phyloP scores from a whole-genome alignment of 2,888 invertebrate genomes.

The Drosophila flavopinicola region DNA sequence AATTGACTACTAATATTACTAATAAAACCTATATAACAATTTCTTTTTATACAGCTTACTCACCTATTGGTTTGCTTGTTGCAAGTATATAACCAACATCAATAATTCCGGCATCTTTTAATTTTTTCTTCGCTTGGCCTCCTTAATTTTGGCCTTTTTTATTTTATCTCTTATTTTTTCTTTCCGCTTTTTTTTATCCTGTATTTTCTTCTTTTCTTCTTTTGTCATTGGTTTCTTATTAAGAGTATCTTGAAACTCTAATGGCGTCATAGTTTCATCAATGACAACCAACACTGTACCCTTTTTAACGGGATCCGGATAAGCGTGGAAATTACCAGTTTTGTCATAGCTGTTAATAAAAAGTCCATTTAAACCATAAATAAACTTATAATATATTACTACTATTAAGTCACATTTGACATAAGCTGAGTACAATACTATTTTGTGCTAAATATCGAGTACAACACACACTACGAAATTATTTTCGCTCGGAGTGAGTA shows the following conservation, averaged over 20 bases:
- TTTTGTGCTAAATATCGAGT: no score
- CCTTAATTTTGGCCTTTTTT: conserved; percentile 64
- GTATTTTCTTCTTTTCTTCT: conserved; percentile 80
- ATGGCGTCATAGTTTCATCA: conserved; percentile 84
- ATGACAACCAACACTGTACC: conserved; percentile 85
- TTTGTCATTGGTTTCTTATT: conserved; percentile 71
- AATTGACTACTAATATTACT: not conserved
- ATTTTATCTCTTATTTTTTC: conserved; percentile 71
- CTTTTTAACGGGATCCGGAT: conserved; percentile 85
- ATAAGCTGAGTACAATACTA: no score
- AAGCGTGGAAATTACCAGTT: conserved; percentile 84
- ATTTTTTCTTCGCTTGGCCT: conserved; percentile 73
- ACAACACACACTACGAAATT: no score
- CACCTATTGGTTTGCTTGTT: conserved; percentile 73
- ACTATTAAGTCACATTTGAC: not conserved
- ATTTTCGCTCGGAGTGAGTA: no score
- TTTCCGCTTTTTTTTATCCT: conserved; percentile 65
- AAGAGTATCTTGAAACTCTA: conserved; percentile 80
- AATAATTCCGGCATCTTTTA: conserved; percentile 68
- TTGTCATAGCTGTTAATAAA: conserved; percentile 71
- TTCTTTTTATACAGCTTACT: not conserved
- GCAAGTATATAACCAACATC: conserved; percentile 70
- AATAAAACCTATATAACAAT: not conserved
- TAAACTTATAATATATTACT: not conserved
- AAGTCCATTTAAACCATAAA: not conserved